A percentile compares a stretch with the other conserved stretches of the same genome.
Conservation (phyloP, 2,888 invertebrate genomes). For the Volucella bombylans region DNA sequence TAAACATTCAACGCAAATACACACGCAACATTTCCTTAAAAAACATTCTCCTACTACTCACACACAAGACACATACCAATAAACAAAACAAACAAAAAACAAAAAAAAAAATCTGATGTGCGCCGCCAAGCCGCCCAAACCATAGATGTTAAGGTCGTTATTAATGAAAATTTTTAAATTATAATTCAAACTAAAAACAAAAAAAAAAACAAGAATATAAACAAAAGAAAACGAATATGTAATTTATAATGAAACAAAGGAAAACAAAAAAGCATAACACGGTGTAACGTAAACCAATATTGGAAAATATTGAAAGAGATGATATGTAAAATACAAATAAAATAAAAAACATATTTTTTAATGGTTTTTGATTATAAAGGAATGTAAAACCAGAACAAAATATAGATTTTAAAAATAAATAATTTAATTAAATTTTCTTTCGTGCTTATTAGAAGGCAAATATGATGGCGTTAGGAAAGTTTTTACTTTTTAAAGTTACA, state of each 20-base stretch:
- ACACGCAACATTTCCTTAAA: constrained; percentile 54
- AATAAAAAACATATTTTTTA: constrained; percentile 74
- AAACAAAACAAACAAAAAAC: constrained; percentile 13
- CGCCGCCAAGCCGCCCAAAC: constrained; percentile 77
- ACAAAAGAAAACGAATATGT: constrained; percentile 74
- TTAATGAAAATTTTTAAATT: constrained; percentile 78
- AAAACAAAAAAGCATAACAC: constrained; percentile 66
- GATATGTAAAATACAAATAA: constrained; percentile 74
- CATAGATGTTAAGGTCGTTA: constrained; percentile 77
- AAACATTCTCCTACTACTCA: constrained; percentile 63
- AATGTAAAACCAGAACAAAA: constrained; percentile 74
- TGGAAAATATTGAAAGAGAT: constrained; percentile 73
- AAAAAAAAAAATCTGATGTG: constrained; percentile 75
- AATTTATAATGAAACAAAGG: constrained; percentile 72
- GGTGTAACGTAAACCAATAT: constrained; percentile 73
- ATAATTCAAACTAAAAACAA: constrained; percentile 77
- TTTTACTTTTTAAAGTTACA: no score
- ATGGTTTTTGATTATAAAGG: constrained; percentile 74
- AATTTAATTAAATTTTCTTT: constrained; percentile 62
- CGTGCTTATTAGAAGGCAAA: neutral
- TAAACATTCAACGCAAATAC: constrained; percentile 31
- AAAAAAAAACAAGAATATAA: constrained; percentile 75
- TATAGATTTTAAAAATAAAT: constrained; percentile 73
- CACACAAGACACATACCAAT: constrained; percentile 14
- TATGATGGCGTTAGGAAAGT: no score